Conservation (phyloP, 2,888 invertebrate genomes). For the Petrolisthes manimaculis region DNA sequence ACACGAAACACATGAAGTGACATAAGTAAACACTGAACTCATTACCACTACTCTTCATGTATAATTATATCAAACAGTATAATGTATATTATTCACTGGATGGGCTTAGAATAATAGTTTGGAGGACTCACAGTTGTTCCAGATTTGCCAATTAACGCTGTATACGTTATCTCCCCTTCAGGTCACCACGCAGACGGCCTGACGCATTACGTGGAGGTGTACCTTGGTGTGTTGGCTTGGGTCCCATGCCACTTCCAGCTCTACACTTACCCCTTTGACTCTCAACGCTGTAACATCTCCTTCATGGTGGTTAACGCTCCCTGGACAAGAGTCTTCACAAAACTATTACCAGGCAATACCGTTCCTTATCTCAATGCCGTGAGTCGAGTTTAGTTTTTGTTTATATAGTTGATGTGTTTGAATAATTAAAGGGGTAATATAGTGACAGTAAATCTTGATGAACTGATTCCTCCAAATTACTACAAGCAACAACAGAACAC, state of each 20-base stretch:
- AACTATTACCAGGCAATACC: constrained; percentile 24
- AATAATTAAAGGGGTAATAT: too few species aligned
- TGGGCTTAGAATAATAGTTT: background rate
- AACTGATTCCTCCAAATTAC: too few species aligned
- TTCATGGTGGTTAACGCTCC: constrained; percentile 57
- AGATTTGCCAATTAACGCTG: background rate
- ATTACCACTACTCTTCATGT: too few species aligned
- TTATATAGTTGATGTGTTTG: too few species aligned
- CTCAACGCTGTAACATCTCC: constrained; percentile 55
- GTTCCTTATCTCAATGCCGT: constrained; percentile 59
- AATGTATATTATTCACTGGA: background rate
- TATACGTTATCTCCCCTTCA: background rate
- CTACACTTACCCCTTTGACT: constrained; percentile 53
- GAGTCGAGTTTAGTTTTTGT: background rate
- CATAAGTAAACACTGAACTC: too few species aligned
- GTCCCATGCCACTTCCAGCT: constrained; percentile 52
- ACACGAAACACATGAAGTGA: too few species aligned
- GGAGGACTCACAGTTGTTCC: background rate
- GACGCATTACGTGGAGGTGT: constrained; percentile 26
- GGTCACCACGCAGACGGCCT: constrained; percentile 52
- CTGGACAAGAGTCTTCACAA: constrained; percentile 36
- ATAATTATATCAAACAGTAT: background rate
- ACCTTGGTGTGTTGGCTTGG: constrained; percentile 44
- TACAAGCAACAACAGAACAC: too few species aligned
- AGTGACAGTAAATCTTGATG: too few species aligned